These are phyloP conservation scores for Chloropsis hardwickii DNA, from an alignment of 2,113 vertebrate species.

Conservation along the genomic window DNA sequence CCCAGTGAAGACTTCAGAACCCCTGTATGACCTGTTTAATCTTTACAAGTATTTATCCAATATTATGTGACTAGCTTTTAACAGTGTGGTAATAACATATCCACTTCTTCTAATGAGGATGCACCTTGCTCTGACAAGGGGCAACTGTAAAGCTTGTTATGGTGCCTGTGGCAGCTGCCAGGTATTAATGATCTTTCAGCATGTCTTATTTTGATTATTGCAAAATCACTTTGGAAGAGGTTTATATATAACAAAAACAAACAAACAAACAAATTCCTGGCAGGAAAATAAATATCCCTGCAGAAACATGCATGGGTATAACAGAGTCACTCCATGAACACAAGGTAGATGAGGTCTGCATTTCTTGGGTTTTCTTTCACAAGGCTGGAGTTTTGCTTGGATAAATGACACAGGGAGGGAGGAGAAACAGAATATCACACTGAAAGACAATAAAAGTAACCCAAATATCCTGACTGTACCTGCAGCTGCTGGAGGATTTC, in stretches of 20 bases:
- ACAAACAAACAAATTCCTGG: too few relatives aligned
- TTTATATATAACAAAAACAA: not conserved
- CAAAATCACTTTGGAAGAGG: not conserved
- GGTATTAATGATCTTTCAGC: fast-evolving
- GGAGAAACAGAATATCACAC: not conserved
- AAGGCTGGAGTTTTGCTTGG: not conserved
- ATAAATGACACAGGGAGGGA: not conserved
- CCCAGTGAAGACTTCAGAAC: not conserved
- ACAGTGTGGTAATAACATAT: not conserved
- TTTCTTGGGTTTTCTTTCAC: not conserved
- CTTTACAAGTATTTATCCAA: not conserved
- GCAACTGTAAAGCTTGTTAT: not conserved
- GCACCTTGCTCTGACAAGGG: not conserved
- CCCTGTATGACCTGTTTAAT: not conserved
- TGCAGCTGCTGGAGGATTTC: not conserved
- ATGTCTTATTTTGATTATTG: not conserved
- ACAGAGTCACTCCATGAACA: not conserved
- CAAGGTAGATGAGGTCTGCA: not conserved
- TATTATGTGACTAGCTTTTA: not conserved
- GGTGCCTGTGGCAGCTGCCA: not conserved
- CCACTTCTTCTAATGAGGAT: not conserved
- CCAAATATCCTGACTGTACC: too few relatives aligned
- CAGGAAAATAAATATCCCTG: not conserved
- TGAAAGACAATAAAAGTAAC: not conserved
- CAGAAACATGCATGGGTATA: not conserved